Percentiles rank a stretch among this genome's conserved stretches.
Conservation (phyloP, 2,113 vertebrate genomes). For the Siniperca chuatsi region DNA sequence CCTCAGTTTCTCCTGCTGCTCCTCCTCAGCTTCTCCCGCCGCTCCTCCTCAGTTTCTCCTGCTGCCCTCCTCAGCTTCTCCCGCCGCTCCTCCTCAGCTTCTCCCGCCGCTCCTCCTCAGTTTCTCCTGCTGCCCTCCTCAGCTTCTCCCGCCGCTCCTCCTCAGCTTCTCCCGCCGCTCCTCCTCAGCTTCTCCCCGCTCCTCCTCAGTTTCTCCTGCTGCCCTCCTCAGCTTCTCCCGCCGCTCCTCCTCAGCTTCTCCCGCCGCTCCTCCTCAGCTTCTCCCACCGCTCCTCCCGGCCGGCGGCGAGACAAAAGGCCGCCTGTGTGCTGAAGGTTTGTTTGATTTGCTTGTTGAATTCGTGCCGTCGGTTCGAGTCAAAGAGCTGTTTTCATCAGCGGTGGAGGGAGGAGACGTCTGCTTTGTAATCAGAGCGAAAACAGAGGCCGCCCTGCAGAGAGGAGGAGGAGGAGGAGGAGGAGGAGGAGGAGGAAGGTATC, state of each 20-base stretch:
- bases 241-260: background rate
- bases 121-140: too few relatives aligned
- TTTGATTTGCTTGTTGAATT: slow-evolving; percentile 55
- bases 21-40: too few relatives aligned
- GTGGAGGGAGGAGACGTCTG: slow-evolving; percentile 26
- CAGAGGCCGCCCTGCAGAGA: background rate
- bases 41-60: too few relatives aligned
- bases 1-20: too few relatives aligned
- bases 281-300: background rate
- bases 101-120: too few relatives aligned
- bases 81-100: too few relatives aligned
- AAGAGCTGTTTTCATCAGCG: slow-evolving; percentile 51
- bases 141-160: too few relatives aligned
- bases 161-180: too few relatives aligned
- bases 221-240: too few relatives aligned
- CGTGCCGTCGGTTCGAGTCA: slow-evolving; percentile 30
- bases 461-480: background rate
- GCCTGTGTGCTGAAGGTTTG: slow-evolving; percentile 41
- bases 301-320: slow-evolving; percentile 23
- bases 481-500: background rate
- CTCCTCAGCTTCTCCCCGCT: too few relatives aligned
- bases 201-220: too few relatives aligned
- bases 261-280: background rate
- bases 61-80: too few relatives aligned
- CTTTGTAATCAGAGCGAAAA: slow-evolving; percentile 22